A percentile compares a stretch with the other conserved stretches of the same genome.
Conservation (phyloP, 2,888 invertebrate species). For the Melipona bicolor region DNA sequence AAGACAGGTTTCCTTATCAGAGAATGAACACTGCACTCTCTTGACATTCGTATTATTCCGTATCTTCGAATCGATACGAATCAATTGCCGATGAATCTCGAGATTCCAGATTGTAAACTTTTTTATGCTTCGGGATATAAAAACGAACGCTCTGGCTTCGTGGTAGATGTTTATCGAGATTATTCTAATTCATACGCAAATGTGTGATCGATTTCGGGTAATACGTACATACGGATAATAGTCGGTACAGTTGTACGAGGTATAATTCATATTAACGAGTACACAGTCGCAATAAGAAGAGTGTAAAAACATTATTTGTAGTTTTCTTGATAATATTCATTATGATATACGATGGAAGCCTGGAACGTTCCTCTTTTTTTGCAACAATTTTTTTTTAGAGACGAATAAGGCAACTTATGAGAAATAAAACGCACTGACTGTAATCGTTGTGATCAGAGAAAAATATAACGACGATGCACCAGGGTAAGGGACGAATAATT, state of each 20-base stretch:
- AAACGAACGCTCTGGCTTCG: not conserved
- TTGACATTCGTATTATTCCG: not conserved
- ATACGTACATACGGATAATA: not conserved
- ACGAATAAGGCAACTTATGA: not conserved
- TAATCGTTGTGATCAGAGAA: not conserved
- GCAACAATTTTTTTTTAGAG: not conserved
- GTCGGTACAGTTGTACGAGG: not conserved
- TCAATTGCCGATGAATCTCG: not conserved
- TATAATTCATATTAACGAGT: not conserved
- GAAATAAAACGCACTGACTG: not conserved
- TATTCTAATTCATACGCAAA: not conserved
- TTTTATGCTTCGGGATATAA: not conserved
- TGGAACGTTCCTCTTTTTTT: not conserved
- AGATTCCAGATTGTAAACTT: not conserved
- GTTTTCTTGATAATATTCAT: not conserved
- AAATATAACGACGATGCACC: not conserved
- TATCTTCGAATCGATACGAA: not conserved
- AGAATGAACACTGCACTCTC: not conserved
- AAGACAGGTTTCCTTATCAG: slow-evolving; percentile 31
- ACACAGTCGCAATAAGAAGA: not conserved
- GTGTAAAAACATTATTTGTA: not conserved
- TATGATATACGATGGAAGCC: not conserved
- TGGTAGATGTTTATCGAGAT: not conserved
- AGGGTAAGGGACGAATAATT: not conserved
- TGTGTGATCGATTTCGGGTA: not conserved